Conservation (phyloP, 2,888 invertebrate genomes). For the Pristionchus exspectatus region DNA sequence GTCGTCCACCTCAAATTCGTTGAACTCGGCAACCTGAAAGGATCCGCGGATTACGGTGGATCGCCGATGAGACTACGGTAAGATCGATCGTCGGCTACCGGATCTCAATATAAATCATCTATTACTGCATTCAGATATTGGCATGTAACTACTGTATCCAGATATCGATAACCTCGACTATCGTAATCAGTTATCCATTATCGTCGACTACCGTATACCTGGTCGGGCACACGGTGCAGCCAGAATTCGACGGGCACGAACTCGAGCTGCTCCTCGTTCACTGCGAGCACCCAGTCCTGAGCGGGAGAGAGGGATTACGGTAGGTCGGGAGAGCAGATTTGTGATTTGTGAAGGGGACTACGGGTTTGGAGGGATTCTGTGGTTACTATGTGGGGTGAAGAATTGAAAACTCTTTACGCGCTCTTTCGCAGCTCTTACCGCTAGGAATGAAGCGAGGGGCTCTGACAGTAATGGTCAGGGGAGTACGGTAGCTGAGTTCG, state of each 20-base stretch:
- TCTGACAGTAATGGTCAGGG: no score
- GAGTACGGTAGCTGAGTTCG: not conserved
- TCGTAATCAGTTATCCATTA: no score
- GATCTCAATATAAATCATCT: not conserved
- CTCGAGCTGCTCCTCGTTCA: slow-evolving; percentile 54
- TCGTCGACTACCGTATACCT: slow-evolving; percentile 40
- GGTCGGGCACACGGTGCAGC: slow-evolving; percentile 72
- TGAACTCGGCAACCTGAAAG: slow-evolving; percentile 63
- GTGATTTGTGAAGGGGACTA: not conserved
- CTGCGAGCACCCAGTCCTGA: slow-evolving; percentile 25
- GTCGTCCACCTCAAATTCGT: slow-evolving; percentile 63
- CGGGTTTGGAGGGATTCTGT: no score
- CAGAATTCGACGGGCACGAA: slow-evolving; percentile 71
- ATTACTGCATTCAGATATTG: not conserved
- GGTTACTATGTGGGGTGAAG: no score
- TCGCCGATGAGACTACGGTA: no score
- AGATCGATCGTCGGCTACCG: no score
- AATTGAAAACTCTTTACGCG: no score
- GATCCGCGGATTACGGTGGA: not conserved
- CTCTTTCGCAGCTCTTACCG: no score
- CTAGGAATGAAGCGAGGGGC: no score
- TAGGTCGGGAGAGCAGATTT: not conserved
- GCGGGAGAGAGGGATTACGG: not conserved
- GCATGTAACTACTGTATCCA: no score
- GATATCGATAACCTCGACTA: not conserved